A percentile compares a stretch with the other conserved stretches of the same genome.
Conservation (phyloP, 2,113 vertebrate genomes). For the Taxidea taxus region DNA sequence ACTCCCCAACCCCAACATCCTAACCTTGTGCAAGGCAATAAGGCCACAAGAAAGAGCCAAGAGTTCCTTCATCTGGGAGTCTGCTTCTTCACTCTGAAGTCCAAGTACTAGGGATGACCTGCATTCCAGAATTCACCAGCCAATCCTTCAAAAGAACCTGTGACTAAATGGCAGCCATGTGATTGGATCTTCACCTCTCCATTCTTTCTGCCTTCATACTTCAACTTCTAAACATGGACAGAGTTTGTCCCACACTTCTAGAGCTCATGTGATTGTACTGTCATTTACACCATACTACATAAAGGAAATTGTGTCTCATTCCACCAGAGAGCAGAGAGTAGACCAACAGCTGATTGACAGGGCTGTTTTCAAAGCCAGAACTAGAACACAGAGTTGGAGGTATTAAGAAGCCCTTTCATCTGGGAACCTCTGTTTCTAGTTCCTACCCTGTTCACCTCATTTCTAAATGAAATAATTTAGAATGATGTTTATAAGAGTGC, state of each 20-base stretch:
- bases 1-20: neutral
- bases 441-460: neutral
- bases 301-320: neutral
- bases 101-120: neutral
- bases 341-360: neutral
- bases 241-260: neutral
- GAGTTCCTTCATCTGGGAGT: neutral
- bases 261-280: neutral
- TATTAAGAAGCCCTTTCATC: neutral
- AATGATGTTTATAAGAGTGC: neutral
- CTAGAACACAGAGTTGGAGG: neutral
- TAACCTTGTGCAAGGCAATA: neutral
- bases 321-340: neutral
- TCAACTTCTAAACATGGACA: neutral
- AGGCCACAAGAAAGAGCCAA: neutral
- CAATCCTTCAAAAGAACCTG: neutral
- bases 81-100: neutral
- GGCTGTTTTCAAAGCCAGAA: neutral
- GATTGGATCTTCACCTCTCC: neutral
- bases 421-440: neutral
- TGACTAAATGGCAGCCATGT: neutral
- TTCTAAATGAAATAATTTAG: neutral
- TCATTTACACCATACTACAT: neutral
- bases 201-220: neutral
- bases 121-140: neutral